phyloP scores from a whole-genome alignment of 2,113 vertebrate genomes.

The Eira barbara region DNA sequence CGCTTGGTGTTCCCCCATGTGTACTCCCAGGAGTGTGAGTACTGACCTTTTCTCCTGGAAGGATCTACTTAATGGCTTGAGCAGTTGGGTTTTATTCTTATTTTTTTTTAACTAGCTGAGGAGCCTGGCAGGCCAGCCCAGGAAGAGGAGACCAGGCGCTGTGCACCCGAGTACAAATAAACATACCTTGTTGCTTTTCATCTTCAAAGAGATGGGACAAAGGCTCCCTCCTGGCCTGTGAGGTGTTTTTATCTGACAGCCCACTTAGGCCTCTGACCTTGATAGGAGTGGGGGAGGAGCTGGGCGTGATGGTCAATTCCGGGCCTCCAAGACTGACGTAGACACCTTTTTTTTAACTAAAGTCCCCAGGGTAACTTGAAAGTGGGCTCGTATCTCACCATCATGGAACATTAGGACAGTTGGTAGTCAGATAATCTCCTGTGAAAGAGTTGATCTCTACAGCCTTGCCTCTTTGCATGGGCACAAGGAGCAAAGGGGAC shows the following conservation, averaged over 20 bases:
- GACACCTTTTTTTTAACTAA: background rate
- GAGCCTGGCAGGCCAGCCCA: background rate
- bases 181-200: slow-evolving; percentile 61
- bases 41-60: slow-evolving; percentile 44
- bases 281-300: background rate
- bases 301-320: background rate
- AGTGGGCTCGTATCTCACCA: background rate
- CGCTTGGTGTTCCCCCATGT: accelerated
- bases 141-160: background rate
- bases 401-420: background rate
- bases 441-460: background rate
- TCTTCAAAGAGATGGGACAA: slow-evolving; percentile 45
- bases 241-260: slow-evolving; percentile 40
- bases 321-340: background rate
- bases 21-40: background rate
- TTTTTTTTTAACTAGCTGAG: slow-evolving; percentile 18
- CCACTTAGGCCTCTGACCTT: background rate
- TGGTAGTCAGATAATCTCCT: background rate
- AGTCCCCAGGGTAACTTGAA: background rate
- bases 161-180: slow-evolving; percentile 59
- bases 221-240: slow-evolving; percentile 11
- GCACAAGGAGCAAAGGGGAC: background rate
- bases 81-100: background rate
- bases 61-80: background rate
- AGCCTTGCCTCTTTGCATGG: background rate